These are phyloP conservation scores for Ectobius pallidus DNA, from an alignment of 2,888 invertebrate genomes.

Conservation along the genomic window DNA sequence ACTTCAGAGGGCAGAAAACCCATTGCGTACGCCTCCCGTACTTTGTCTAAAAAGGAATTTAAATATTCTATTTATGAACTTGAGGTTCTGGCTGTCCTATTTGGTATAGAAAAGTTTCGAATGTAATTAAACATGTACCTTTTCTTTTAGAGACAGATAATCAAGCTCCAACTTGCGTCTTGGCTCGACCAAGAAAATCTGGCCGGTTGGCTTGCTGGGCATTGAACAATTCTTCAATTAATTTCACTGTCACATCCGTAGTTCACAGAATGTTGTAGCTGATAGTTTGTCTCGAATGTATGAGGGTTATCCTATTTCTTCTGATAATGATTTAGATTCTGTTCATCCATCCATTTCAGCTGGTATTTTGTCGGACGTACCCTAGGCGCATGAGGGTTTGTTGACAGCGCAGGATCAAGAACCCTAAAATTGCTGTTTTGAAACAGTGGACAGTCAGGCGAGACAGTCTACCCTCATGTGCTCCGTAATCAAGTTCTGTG, in stretches of 20 bases:
- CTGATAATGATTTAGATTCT: neutral
- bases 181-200: neutral
- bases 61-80: no score
- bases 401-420: neutral
- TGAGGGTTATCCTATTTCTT: neutral
- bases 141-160: no score
- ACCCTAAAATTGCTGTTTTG: neutral
- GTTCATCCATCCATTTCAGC: neutral
- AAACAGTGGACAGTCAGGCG: neutral
- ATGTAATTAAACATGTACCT: neutral
- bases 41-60: no score
- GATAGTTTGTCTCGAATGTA: no score
- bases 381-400: neutral
- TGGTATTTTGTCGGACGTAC: no score
- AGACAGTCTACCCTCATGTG: neutral
- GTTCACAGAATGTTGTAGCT: neutral
- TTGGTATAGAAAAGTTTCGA: neutral
- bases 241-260: neutral
- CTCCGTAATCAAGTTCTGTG: neutral
- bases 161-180: neutral
- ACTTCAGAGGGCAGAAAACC: no score
- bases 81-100: no score
- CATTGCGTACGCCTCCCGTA: neutral
- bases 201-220: no score
- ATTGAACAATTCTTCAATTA: no score